Evolutionary conservation across 2,797 vertebrate species (phyloP).

Genomic region (Catharus ustulatus): DNA sequence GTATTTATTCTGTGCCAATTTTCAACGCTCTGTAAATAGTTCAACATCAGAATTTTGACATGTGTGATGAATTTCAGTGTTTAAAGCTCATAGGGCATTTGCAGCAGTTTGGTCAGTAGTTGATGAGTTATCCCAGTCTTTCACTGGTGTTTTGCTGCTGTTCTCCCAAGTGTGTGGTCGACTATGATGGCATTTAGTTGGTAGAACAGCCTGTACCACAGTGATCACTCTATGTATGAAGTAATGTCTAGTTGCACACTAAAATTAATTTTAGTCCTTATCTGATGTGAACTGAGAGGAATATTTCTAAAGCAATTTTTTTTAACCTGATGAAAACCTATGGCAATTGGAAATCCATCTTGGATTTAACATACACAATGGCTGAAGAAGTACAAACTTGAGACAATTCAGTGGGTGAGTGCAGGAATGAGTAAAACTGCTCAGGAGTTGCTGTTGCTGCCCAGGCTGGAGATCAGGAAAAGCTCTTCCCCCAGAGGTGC

Average conservation of each 20-base stretch:
- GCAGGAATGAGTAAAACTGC: not conserved
- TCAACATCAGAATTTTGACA: slow-evolving; percentile 26
- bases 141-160: not conserved
- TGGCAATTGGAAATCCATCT: not conserved
- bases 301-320: not conserved
- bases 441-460: not conserved
- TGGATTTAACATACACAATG: not conserved
- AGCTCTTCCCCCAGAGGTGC: not conserved
- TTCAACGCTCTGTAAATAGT: not conserved
- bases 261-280: not conserved
- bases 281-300: not conserved
- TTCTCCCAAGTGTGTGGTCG: not conserved
- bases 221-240: not conserved
- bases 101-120: not conserved
- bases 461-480: not conserved
- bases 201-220: not conserved
- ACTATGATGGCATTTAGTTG: not conserved
- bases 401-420: not conserved
- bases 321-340: not conserved
- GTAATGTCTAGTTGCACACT: not conserved
- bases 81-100: not conserved
- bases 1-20: slow-evolving; percentile 63
- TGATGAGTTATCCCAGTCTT: not conserved
- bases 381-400: not conserved
- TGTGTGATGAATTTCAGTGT: not conserved